Base-by-base conservation (phyloP, 2,888 invertebrate genomes). In the Antheraea assamensis region DNA sequence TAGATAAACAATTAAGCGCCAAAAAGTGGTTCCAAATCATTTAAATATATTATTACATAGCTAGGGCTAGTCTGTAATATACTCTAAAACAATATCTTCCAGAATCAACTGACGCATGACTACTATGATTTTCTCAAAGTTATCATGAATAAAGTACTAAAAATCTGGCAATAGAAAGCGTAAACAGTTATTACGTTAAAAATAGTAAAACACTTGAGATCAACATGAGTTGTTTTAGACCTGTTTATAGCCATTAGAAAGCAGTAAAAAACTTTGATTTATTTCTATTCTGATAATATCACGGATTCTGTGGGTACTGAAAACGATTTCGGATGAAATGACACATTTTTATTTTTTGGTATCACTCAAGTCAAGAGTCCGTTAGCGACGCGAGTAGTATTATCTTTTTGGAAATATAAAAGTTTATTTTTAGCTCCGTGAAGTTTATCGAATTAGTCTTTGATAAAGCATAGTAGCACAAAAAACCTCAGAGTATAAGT, bases 201-300 rank as follows among this genome's bases (percentile, higher is more conserved):
- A 35, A 24, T 68, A 15, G 8, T 35, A 35, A 68, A 35, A 68
- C 35, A 35, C 68, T 15, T 35, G 31, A 68, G 4, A 64, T 64
- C 61, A 64, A 64, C 27, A 64, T 30, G 8, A 21, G 35, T 68
- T 21, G 10, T 21, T n/a, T n/a, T 35, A 35, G n/a, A 68, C 35
- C 21, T 31, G n/a, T 68, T 68, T 21, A 68, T 21, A 35, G 68
- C 21, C 35, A 35, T 68, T 68, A 68, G 68, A 35, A 68, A 68
- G 68, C 68, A 17, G 31, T 35, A 35, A 68, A 68, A 64, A 68
- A 35, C 68, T 21, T 68, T 35, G 31, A 68, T 68, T 68, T 68
- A 68, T 68, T 68, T 35, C n/a, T 68, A 68, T 21, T 68, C 35
- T n/a, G 68, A 68, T 68, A 68, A 68, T 35, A 21, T 71, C 66